Evolutionary conservation across 2,797 vertebrate genomes (phyloP), one percentile per base, ranked within the genome.

Genomic region (Hemibagrus guttatus): DNA sequence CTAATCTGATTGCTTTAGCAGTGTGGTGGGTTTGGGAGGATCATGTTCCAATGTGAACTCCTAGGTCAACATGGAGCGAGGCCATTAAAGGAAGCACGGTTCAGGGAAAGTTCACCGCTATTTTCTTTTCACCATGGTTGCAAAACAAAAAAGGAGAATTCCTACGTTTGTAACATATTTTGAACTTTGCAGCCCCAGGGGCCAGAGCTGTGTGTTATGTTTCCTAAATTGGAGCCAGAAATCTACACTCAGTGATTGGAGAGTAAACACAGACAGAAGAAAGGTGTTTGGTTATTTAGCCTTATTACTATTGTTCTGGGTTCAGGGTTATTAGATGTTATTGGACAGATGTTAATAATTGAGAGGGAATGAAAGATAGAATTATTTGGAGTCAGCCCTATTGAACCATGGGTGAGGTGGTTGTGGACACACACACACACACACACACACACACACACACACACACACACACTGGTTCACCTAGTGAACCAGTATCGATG

Each of bases 41-140:
- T 99, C 98, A 93, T 93, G 96, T 98, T 98, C 96, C 97, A 96
- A 93, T 94, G 94, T 96, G 94, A 94, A 96, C 95, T 96, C 96
- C 95, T 97, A 94, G 97, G 97, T 99, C 97, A 98, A 96, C 95
- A 96, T 95, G 94, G 96, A 96, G 96, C 94, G 93, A 95, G 95
- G 95, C 97, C 96, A 97, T 98, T 98, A 97, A 97, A 97, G 95
- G 96, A 96, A 97, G 96, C 94, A 92, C 95, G 96, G 98, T 98
- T 99, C 98, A 99, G 97, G 96, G 97, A 98, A 98, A 99, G 98
- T 99, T 99, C 98, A 98, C 89, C 90, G 93, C 96, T 97, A 97
- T 98, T 98, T 98, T 98, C 97, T 96, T 98, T 98, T 97, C 93
- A 93, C 95, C 94, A 96, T 96, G 95, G 96, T 95, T 97, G 96